phyloP scores from a whole-genome alignment of 2,888 invertebrate genomes.

The Kuschelorhynchus macadamiae region DNA sequence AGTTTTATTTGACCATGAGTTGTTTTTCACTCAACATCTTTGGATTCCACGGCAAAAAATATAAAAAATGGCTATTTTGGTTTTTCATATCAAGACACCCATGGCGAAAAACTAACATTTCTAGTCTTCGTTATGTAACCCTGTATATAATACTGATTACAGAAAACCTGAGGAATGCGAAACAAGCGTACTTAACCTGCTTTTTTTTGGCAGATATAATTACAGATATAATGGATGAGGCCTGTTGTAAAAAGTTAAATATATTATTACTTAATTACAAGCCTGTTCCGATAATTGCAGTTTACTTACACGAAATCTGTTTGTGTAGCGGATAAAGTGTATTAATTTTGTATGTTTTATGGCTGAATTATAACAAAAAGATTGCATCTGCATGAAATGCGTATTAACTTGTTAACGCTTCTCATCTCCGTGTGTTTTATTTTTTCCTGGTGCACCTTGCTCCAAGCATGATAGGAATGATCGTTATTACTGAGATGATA shows the following conservation, averaged over 20 bases:
- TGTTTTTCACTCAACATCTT: too few species aligned
- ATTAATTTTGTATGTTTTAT: conserved; percentile 34
- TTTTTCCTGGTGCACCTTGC: conserved; percentile 11
- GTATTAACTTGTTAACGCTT: conserved; percentile 4
- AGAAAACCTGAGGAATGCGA: too few species aligned
- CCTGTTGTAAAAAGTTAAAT: conserved; percentile 4
- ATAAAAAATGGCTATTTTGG: too few species aligned
- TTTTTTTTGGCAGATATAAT: not conserved
- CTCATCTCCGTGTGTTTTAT: not conserved
- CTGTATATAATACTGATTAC: too few species aligned
- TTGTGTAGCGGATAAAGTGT: conserved; percentile 20
- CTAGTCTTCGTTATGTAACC: too few species aligned
- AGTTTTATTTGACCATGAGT: too few species aligned
- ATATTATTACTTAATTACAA: conserved; percentile 39
- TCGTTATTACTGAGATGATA: too few species aligned
- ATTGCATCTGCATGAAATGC: conserved; percentile 25
- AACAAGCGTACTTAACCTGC: not conserved
- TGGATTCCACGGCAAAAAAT: too few species aligned
- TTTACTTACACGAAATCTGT: conserved; percentile 32
- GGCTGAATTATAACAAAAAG: conserved; percentile 25
- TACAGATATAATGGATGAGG: not conserved
- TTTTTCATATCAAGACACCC: too few species aligned
- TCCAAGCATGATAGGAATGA: too few species aligned
- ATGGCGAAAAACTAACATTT: too few species aligned
- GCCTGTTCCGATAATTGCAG: conserved; percentile 27